These are phyloP conservation scores for Brachyhypopomus occidentalis DNA, from an alignment of 2,113 vertebrate genomes.

Conservation along the genomic window DNA sequence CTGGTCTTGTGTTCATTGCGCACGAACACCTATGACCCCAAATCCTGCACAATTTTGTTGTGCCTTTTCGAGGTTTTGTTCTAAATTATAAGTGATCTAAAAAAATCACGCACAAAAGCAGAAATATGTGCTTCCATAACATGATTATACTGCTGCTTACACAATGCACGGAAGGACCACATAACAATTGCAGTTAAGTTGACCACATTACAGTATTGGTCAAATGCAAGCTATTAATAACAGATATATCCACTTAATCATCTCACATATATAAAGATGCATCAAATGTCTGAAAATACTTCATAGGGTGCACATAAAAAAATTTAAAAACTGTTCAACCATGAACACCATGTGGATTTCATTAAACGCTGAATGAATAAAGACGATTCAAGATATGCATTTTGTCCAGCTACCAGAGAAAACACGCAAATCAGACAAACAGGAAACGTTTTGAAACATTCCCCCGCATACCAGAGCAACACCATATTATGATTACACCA, in stretches of 20 bases:
- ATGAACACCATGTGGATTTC: background rate
- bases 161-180: constrained; percentile 7
- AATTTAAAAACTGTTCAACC: background rate
- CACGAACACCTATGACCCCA: background rate
- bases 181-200: constrained; percentile 1
- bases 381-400: background rate
- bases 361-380: no score
- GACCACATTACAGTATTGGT: constrained; percentile 11
- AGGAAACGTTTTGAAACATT: background rate
- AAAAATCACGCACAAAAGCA: background rate
- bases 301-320: constrained; percentile 30
- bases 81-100: background rate
- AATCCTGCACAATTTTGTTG: background rate
- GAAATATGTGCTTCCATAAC: background rate
- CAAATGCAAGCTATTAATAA: constrained; percentile 10
- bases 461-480: background rate
- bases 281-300: constrained; percentile 5
- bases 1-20: background rate
- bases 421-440: background rate
- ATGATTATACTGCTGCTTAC: background rate
- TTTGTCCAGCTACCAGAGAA: background rate
- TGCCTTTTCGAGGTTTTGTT: background rate
- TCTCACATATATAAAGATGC: constrained; percentile 34
- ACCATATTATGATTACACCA: background rate
- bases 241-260: constrained; percentile 8